Conservation (phyloP, 2,113 vertebrate genomes). For the Pelecanoides urinatrix region DNA sequence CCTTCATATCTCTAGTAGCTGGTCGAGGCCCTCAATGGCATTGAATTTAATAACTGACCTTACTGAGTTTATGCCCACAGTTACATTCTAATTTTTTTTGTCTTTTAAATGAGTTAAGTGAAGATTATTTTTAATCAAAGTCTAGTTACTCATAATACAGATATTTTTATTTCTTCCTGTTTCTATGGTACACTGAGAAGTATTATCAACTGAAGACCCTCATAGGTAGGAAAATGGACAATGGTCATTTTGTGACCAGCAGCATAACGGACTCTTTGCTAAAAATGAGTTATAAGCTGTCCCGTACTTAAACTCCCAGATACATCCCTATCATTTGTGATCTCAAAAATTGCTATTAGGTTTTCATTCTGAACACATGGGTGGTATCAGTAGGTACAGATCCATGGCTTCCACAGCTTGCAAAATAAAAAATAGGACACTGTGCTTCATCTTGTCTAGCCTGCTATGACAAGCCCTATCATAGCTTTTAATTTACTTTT, state of each 20-base stretch:
- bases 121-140: neutral
- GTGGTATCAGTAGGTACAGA: neutral
- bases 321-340: neutral
- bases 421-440: neutral
- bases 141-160: neutral
- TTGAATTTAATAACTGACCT: neutral
- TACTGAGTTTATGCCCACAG: neutral
- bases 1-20: neutral
- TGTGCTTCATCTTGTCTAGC: neutral
- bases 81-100: neutral
- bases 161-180: neutral
- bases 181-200: neutral
- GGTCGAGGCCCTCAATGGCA: rapidly evolving
- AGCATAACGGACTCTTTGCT: neutral
- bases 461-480: neutral
- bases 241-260: neutral
- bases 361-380: neutral
- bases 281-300: neutral
- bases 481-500: neutral
- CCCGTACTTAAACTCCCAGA: neutral
- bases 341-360: neutral
- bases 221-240: neutral
- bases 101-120: neutral
- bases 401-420: neutral
- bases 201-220: neutral